Conservation (phyloP, 2,888 invertebrate species). For the Eurytoma adleriae region DNA sequence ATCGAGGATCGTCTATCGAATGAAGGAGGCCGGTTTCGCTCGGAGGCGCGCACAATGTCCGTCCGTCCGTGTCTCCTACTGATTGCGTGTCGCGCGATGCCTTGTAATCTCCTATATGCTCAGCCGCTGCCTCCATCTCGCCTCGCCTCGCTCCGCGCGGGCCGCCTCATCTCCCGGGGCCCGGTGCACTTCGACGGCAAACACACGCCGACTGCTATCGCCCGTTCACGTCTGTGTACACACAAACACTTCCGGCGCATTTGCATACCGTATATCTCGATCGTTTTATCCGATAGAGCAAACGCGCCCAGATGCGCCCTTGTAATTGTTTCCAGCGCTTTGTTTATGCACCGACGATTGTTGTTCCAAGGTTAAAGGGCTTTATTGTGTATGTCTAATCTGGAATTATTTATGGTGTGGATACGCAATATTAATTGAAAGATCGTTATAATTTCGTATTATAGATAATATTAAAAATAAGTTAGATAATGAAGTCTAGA, state of each 20-base stretch:
- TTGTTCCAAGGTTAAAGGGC: too few species aligned
- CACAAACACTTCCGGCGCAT: not conserved
- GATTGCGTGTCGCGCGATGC: slow-evolving; percentile 68
- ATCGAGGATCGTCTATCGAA: slow-evolving; percentile 65
- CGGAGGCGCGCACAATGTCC: slow-evolving; percentile 62
- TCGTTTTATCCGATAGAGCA: not conserved
- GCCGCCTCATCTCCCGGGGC: not conserved
- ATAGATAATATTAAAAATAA: too few species aligned
- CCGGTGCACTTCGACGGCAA: slow-evolving; percentile 10
- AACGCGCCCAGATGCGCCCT: too few species aligned
- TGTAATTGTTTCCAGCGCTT: too few species aligned
- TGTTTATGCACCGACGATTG: too few species aligned
- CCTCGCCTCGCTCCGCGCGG: not conserved
- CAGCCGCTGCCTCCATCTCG: slow-evolving; percentile 27
- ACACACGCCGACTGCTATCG: slow-evolving; percentile 10
- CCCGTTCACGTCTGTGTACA: not conserved
- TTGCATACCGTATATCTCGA: slow-evolving; percentile 8
- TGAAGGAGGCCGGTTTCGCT: slow-evolving; percentile 60
- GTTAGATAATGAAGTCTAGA: too few species aligned
- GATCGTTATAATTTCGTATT: too few species aligned
- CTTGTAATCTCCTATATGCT: slow-evolving; percentile 67
- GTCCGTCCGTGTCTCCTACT: slow-evolving; percentile 65
- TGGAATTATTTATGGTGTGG: too few species aligned
- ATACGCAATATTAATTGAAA: too few species aligned
- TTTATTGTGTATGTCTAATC: too few species aligned